These are phyloP conservation scores for Lepidurus apus DNA, from an alignment of 1,140 invertebrate species.

Conservation along the genomic window DNA sequence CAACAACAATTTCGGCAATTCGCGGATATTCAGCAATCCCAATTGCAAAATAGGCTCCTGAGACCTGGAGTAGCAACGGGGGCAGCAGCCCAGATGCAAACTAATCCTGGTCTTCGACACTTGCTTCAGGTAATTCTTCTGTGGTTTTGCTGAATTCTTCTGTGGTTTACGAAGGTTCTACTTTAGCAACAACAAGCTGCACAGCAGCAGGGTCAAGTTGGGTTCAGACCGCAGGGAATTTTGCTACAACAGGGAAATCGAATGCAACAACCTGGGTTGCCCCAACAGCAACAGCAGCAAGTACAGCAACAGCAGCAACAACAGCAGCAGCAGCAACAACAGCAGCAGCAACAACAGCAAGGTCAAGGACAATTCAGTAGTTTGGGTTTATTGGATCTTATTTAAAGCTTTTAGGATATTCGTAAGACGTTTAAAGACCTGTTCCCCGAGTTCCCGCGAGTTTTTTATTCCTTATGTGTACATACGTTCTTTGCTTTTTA, in stretches of 20 bases:
- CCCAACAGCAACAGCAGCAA: slow-evolving; percentile 19
- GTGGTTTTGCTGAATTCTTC: background rate
- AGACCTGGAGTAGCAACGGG: slow-evolving; percentile 13
- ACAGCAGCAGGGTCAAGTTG: slow-evolving; percentile 29
- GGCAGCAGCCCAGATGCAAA: slow-evolving; percentile 34
- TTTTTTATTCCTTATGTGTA: background rate
- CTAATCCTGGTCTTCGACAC: slow-evolving; percentile 39
- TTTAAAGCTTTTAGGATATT: slow-evolving; percentile 28
- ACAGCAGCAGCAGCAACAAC: background rate
- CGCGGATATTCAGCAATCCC: slow-evolving; percentile 35
- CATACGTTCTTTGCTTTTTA: background rate
- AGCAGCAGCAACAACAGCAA: slow-evolving; percentile 25
- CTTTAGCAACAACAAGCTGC: slow-evolving; percentile 23
- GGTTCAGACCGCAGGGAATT: slow-evolving; percentile 25
- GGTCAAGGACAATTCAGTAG: slow-evolving; percentile 28
- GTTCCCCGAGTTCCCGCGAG: background rate
- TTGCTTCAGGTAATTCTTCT: slow-evolving; percentile 37
- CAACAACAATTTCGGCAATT: slow-evolving; percentile 25
- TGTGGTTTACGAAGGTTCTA: background rate
- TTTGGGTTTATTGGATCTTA: slow-evolving; percentile 27
- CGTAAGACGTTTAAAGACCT: background rate
- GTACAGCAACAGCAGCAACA: slow-evolving; percentile 27
- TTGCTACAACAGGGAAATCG: slow-evolving; percentile 22
- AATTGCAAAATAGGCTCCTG: slow-evolving; percentile 31
- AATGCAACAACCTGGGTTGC: slow-evolving; percentile 25